Percentiles rank a stretch among this genome's conserved stretches.
Conservation (phyloP, 2,797 vertebrate genomes). For the Bradypodion pumilum region DNA sequence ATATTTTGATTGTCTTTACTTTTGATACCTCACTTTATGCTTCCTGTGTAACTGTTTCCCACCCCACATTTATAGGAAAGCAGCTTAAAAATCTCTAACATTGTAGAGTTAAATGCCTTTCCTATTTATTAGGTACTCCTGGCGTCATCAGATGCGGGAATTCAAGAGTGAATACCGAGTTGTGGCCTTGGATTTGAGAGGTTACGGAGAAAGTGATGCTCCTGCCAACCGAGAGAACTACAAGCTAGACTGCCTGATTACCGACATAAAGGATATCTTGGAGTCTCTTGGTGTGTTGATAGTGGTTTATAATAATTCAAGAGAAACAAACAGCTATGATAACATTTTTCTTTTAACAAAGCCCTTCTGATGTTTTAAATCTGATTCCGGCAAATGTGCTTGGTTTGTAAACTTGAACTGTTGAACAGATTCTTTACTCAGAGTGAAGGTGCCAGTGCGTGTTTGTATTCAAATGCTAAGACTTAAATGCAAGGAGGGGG, state of each 20-base stretch:
- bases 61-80: background rate
- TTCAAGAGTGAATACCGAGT: constrained; percentile 98
- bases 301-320: constrained; percentile 29
- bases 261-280: constrained; percentile 95
- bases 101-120: constrained; percentile 45
- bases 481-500: no score
- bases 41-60: background rate
- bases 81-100: background rate
- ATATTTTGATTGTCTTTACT: background rate
- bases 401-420: background rate
- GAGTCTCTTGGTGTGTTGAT: constrained; percentile 90
- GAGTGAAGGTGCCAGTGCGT: background rate
- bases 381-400: background rate
- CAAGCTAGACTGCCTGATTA: constrained; percentile 89
- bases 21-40: background rate
- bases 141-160: constrained; percentile 96
- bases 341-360: constrained; percentile 13
- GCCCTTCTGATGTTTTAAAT: constrained; percentile 9
- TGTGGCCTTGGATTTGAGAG: constrained; percentile 95
- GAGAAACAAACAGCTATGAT: background rate
- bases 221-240: constrained; percentile 88
- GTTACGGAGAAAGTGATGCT: constrained; percentile 95
- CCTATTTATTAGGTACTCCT: constrained; percentile 89
- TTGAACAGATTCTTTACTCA: background rate
- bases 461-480: no score